Evolutionary conservation across 2,113 vertebrate genomes (phyloP), one percentile per base, ranked within the genome.

Genomic region (Pandion haliaetus): DNA sequence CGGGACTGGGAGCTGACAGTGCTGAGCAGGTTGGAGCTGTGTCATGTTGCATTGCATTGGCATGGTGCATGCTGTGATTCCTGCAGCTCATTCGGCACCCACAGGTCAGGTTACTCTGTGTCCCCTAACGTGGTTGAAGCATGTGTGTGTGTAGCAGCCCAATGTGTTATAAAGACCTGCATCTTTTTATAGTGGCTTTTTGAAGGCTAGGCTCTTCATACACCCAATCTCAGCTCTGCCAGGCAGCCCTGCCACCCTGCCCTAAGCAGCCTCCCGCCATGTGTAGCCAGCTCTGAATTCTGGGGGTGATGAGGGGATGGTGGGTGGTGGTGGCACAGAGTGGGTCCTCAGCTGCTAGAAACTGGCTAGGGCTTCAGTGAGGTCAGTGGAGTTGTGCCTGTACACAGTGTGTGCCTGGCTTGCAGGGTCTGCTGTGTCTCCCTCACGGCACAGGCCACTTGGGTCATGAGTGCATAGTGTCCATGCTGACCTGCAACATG

Each of bases 101-200:
- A 11, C 21, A 42, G 88, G 14, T 86, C 34, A 4, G 40, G 91
- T 96, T 97, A 82, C 94, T 16, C 45, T 14, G 47, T 12, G 36
- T 36, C 42, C 69, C 50, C 73, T 38, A 9, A 13, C 13, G 10
- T 19, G 88, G 80, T n/a, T 82, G 63, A 49, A 57, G 67, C 17
- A 42, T 16, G 45, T 61, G 66, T 90, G 38, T 69, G 69, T 76
- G 42, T n/a, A 93, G 88, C 82, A 94, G 42, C 52, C 72, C 12
- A 1, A 5, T 14, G 5, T 6, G 54, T 55, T 34, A 23, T 9
- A 17, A 44, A 47, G 17, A 61, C 23, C 47, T 34, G 13, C 8
- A 32, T 70, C 85, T 94, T 96, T 93, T 97, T 95, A 86, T 86
- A 36, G 93, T n/a, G 57, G 44, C 38, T 54, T 69, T 82, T 52